Evolutionary conservation across 2,797 vertebrate species (phyloP), one percentile per base, ranked within the genome.

Genomic region (Cryptoprocta ferox): DNA sequence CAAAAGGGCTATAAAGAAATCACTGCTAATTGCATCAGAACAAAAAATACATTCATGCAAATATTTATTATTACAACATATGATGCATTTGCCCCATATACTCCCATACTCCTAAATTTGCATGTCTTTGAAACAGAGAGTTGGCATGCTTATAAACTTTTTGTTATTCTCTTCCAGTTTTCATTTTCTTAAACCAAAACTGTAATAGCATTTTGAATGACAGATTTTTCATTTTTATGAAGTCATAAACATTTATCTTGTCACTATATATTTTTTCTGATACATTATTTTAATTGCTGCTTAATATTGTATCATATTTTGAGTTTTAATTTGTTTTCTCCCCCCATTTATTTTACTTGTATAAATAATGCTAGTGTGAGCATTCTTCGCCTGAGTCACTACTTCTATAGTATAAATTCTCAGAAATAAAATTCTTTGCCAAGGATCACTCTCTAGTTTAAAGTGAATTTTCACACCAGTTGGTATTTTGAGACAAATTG

Each of bases 191-290:
- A 63, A 95, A 56, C 14, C 24, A 89, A 93, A 65, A 70, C 91
- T 68, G 32, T 56, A 89, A 80, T n/a, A 91, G 48, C 26, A 65
- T 65, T 95, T 91, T 65, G 48, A 96, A 91, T 86, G 76, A 50
- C 79, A 37, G 13, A 30, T 70, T 94, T 95, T 94, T 84, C 5
- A 21, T 11, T 94, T 93, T 96, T 85, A 79, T 45, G 16, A 79
- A 91, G 21, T 76, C n/a, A 70, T 95, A 90, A 89, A 93, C 56
- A 68, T 81, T 93, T 85, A 83, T 76, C 89, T 91, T 32, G 39
- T 78, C 90, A 88, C 63, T 71, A 0, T n/a, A 42, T 92, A 63
- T 68, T 75, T 92, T 96, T 97, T 88, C 35, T 50, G 61, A 68
- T 39, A 66, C 7, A 30, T 66, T 56, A 73, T 65, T 89, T 93